Evolutionary conservation across 2,797 vertebrate species (phyloP), one percentile per base, ranked within the genome.

Genomic region (Esox lucius): DNA sequence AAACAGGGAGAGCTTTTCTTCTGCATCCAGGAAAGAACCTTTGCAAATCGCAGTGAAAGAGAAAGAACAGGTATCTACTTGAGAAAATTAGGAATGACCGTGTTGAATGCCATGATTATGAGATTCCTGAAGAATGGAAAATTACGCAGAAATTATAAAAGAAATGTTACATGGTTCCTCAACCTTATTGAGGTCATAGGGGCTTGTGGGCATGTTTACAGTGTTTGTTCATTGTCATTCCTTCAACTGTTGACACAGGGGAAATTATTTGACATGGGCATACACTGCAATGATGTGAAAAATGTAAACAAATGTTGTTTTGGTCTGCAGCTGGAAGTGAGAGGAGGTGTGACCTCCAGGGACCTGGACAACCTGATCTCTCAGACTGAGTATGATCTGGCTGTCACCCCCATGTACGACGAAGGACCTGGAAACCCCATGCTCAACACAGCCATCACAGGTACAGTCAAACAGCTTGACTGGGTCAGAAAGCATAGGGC

Each of bases 341-440:
- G 92, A 51, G 94, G 94, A 80, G 86, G 90, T 51, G 88, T 91
- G 80, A 97, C 95, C 5, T 95, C 90, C 74, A 92, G 62, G 22
- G 64, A 82, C 26, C 86, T 99, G 78, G 93, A 94, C 79, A 95
- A 95, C 86, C 95, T 99, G 76, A 87, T 91, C 31, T 99, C 98
- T 6, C 96, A 97, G 90, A 98, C 96, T 0, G 91, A 94, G 53
- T 98, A 99, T 75, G 86, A 88, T 0, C 82, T 99, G 75, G 90
- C 94, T 7, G 95, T 99, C 49, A 95, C 95, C 75, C 96, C 98
- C 0, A 83, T 97, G 1, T 98, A 97, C 0, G 96, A 97, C 0
- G 95, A 95, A 74, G 95, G 96, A 24, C 81, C 90, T 39, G 96
- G 94, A 51, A 86, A 88, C 24, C 90, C 96, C 0, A 92, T 93